Base-by-base conservation (phyloP, 2,797 vertebrate species). In the Phataginus tetradactyla region DNA sequence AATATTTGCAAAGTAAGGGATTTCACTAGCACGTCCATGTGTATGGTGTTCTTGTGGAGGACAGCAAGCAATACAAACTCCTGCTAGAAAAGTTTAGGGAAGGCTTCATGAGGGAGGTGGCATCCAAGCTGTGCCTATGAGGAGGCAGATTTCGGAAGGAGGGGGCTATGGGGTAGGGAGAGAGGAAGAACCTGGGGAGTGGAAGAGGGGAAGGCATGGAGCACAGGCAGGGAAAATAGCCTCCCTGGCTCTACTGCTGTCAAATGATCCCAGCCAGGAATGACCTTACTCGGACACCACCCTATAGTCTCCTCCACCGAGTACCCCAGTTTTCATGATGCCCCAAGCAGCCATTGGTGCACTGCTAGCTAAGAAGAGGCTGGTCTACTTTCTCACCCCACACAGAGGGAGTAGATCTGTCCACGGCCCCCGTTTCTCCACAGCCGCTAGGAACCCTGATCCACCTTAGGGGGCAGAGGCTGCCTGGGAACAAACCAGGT, bases 281-380 rank as follows among this genome's bases (percentile, higher is more conserved):
- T 49, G 45, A 53, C 45, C 23, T 37, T 4, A 14, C 8, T 18
- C 75, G 29, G 45, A 85, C 20, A 25, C 63, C 49, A 66, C 8
- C 69, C 23, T 59, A 45, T 11, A 25, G 2, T 39, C 59, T 68
- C 68, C 53, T 13, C 34, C 7, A 34, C 18, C 39, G 77, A 53
- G 29, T 37, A 27, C 49, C 0, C 49, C 0, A 0, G 14, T 45
- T 45, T 11, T 12, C 45, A 32, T 45, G 51, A 27, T 32, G 14
- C 45, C 18, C 0, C 25, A 66, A 64, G 72, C 23, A 68, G 71
- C 51, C 51, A 21, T 55, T 34, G 72, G 69, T 37, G 27, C 15
- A 66, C 59, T 49, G 88, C 42, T 57, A 17, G 17, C 42, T 21
- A 77, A 61, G 37, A 66, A 39, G 34, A 69, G 15, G 7, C 64